Base-by-base conservation (phyloP, 2,888 invertebrate genomes). In the Morpho deidamia region DNA sequence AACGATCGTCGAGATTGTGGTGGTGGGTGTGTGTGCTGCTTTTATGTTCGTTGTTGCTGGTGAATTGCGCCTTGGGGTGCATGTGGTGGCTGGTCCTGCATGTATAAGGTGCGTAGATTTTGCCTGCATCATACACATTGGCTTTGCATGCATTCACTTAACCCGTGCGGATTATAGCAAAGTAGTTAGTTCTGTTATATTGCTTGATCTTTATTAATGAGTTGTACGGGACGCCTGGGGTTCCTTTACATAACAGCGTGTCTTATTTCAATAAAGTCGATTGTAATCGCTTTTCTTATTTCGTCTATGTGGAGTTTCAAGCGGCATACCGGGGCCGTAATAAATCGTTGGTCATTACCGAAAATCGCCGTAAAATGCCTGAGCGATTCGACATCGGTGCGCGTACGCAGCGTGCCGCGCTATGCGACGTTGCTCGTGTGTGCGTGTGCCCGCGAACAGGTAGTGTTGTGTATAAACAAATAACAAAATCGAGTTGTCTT, bases 381-480 rank as follows among this genome's bases (percentile, higher is more conserved):
- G 76, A 78, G 78, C 78, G 78, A 80, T 80, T 80, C 77, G 76
- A 80, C 74, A 72, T 80, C 72, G 76, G 74, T 64, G 74, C 60
- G 58, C 58, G 52, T 56, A 42, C 51, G 52, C 44, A 65, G 67
- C n/a, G n/a, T n/a, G n/a, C n/a, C n/a, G n/a, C n/a, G n/a, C 11
- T 41, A 11, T 12, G 11, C 41, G 41, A n/a, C 14, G 41, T 9
- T 12, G 14, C 12, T 9, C 41, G 40, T 67, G 72, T 65, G 70
- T 63, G 69, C 44, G 62, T 55, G 62, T 67, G 65, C 58, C 62
- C 65, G 67, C 66, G 72, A 81, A 81, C 87, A 86, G 87, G 87
- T 87, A 86, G 86, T 85, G 82, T 82, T 83, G 83, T 88, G 85
- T 87, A 83, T 87, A 88, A 87, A 88, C 88, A 89, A 89, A 88